Evolutionary conservation across 2,113 vertebrate genomes (phyloP).

Genomic region (Sinocyclocheilus rhinocerous): DNA sequence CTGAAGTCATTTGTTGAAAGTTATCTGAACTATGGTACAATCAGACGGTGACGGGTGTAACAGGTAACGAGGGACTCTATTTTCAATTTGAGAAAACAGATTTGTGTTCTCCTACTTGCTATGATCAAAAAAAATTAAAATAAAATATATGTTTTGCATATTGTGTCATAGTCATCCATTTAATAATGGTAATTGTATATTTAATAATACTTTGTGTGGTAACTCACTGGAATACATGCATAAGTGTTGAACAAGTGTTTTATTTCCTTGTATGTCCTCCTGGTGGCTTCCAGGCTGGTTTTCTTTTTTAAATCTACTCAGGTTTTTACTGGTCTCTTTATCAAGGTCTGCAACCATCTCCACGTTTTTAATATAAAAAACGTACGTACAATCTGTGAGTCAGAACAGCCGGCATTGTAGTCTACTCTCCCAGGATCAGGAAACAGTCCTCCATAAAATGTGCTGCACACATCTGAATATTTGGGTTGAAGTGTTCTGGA

Average conservation of each 20-base stretch:
- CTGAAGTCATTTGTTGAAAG: slow-evolving; percentile 43
- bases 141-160: slow-evolving; percentile 57
- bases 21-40: slow-evolving; percentile 52
- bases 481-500: too few species aligned
- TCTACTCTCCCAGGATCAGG: too few species aligned
- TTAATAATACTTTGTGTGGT: background rate
- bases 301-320: background rate
- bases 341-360: background rate
- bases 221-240: background rate
- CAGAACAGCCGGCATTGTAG: too few species aligned
- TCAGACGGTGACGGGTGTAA: slow-evolving; percentile 41
- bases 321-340: too few species aligned
- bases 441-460: too few species aligned
- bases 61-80: slow-evolving; percentile 49
- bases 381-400: too few species aligned
- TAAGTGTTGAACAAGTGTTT: background rate
- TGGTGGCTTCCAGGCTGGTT: slow-evolving; percentile 55
- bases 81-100: slow-evolving; percentile 46
- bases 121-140: slow-evolving; percentile 55
- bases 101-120: slow-evolving; percentile 48
- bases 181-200: background rate
- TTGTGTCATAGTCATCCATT: slow-evolving; percentile 27
- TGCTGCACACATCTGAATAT: too few species aligned
- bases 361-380: too few species aligned
- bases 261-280: slow-evolving; percentile 24